Evolutionary conservation across 2,888 invertebrate species (phyloP), one percentile per base, ranked within the genome.

Genomic region (Micropterix aruncella): DNA sequence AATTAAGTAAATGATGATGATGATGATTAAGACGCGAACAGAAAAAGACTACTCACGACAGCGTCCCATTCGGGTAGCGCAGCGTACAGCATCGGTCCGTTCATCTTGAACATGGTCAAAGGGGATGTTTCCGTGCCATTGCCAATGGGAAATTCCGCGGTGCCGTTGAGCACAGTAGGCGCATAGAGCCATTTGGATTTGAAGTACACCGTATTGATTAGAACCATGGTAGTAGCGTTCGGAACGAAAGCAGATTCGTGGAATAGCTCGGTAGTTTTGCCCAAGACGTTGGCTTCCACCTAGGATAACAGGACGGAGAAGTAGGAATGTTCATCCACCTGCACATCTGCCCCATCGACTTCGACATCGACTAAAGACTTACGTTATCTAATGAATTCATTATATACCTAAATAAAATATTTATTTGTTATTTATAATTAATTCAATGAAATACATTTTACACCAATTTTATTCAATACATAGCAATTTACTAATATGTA

Each of bases 81-180:
- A 2, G 61, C 60, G 50, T 67, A 70, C 3, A 56, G 55, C 64
- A 70, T 65, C 42, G 62, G 37, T 47, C 70, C 71, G 47, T 70
- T 71, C 40, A 71, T 55, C 43, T 65, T 59, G 42, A 69, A 64
- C 66, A 66, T 68, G 37, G 2, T 48, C 38, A 18, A 4, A 37
- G 37, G 15, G 27, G 19, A 17, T n/a, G 60, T 55, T 15, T 56
- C 52, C 40, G 48, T 44, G 18, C 50, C 52, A 2, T 14, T 15
- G 16, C 53, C 50, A 47, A 63, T 61, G 19, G 48, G 56, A 49
- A 71, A 70, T 7, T 51, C 52, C 41, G 53, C 52, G 3, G 65
- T 60, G 15, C 62, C 66, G 48, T 71, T 69, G 16, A 70, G 61
- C 38, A 70, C 60, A 2, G 69, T 70, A 41, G 70, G 69, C 44